phyloP scores from a whole-genome alignment of 1,140 invertebrate species.

The Leptopilina boulardi region DNA sequence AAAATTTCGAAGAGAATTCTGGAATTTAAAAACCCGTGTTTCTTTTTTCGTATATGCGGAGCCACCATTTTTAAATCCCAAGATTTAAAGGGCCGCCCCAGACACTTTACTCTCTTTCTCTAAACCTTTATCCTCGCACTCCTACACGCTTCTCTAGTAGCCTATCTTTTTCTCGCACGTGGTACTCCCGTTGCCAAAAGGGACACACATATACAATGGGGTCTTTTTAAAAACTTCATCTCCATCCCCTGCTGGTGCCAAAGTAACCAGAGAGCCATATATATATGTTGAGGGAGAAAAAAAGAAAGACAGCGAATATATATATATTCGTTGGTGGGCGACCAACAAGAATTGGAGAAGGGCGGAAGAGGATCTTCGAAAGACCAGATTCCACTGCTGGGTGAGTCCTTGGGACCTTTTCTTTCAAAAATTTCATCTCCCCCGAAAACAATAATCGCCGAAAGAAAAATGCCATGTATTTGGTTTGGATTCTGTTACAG shows the following conservation, averaged over 20 bases:
- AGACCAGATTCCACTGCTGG: not conserved
- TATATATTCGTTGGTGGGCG: slow-evolving; percentile 30
- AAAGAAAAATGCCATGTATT: slow-evolving; percentile 9
- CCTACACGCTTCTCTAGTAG: slow-evolving; percentile 25
- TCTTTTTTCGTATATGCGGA: too few relatives aligned
- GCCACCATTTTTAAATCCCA: slow-evolving; percentile 23
- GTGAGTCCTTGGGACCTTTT: not conserved
- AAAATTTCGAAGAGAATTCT: not conserved
- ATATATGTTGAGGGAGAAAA: not conserved
- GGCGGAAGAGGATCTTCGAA: slow-evolving; percentile 21
- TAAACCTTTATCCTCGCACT: not conserved
- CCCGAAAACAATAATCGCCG: slow-evolving; percentile 23
- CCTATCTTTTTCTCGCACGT: slow-evolving; percentile 6
- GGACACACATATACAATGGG: slow-evolving; percentile 1
- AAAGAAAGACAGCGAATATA: slow-evolving; percentile 1
- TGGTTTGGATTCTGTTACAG: slow-evolving; percentile 23
- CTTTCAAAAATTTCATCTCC: not conserved
- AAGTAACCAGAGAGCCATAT: not conserved
- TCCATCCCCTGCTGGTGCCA: slow-evolving; percentile 21
- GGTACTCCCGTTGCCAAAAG: not conserved
- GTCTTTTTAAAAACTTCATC: slow-evolving; percentile 26
- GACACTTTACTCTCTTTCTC: slow-evolving; percentile 23
- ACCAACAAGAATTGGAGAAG: not conserved
- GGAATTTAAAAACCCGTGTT: not conserved
- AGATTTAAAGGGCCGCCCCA: slow-evolving; percentile 29